Conservation (phyloP, 2,888 invertebrate species). For the Bombylius major region DNA sequence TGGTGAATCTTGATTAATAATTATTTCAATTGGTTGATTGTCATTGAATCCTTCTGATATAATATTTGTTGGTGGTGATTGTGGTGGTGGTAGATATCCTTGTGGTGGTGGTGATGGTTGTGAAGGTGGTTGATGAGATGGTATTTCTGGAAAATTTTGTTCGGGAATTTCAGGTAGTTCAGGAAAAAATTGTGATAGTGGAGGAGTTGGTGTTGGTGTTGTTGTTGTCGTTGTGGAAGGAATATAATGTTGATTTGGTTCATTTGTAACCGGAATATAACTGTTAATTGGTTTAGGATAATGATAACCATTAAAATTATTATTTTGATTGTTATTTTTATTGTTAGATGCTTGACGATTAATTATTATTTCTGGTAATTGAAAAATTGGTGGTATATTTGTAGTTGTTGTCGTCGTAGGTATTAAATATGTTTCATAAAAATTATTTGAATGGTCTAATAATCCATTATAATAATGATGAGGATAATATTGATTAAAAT, state of each 20-base stretch:
- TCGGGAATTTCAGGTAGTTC: conserved; percentile 20
- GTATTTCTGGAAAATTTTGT: not conserved
- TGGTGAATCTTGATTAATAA: not conserved
- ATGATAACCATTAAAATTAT: not conserved
- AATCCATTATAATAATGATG: not conserved
- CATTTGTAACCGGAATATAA: conserved; percentile 20
- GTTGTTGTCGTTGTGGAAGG: conserved; percentile 12
- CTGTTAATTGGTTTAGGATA: conserved; percentile 17
- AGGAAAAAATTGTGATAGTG: conserved; percentile 10
- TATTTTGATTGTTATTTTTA: not conserved
- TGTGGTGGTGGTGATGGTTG: not conserved
- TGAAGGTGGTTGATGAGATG: conserved; percentile 9
- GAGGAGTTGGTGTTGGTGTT: conserved; percentile 15
- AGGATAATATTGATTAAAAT: not conserved
- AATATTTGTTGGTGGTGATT: conserved; percentile 1
- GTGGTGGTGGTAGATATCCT: conserved; percentile 7
- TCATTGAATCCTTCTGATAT: not conserved
- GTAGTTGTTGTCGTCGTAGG: conserved; percentile 10
- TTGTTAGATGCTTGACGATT: conserved; percentile 23
- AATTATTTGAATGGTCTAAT: conserved; percentile 6
- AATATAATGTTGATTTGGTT: conserved; percentile 17
- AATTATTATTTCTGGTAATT: conserved; percentile 29
- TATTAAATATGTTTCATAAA: conserved; percentile 1
- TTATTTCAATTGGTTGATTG: not conserved
- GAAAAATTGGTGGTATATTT: conserved; percentile 22